Percentiles rank a stretch among this genome's conserved stretches.
Evolutionary conservation across 1,140 invertebrate species (phyloP).

Genomic region (Calephelis nemesis): DNA sequence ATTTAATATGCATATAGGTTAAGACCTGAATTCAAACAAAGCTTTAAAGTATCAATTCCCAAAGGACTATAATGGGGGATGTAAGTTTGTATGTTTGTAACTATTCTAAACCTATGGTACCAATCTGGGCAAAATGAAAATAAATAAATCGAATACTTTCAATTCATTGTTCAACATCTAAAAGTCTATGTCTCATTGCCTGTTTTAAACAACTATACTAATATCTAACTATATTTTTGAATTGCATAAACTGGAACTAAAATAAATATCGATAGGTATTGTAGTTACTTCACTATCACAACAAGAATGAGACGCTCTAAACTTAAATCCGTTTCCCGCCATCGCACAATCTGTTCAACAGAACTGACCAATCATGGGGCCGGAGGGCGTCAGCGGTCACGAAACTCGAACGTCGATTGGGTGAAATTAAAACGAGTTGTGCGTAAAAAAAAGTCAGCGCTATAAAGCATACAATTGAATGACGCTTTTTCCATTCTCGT

Average conservation of each 20-base stretch:
- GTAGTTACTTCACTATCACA: slow-evolving; percentile 25
- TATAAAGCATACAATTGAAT: slow-evolving; percentile 73
- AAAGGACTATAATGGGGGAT: too few species aligned
- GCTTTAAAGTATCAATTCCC: too few species aligned
- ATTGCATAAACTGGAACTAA: not conserved
- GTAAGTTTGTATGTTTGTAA: too few species aligned
- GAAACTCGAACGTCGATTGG: slow-evolving; percentile 49
- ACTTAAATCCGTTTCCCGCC: slow-evolving; percentile 75
- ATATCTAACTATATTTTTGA: too few species aligned
- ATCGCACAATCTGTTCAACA: slow-evolving; percentile 66
- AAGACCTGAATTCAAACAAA: too few species aligned
- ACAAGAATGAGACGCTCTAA: slow-evolving; percentile 74
- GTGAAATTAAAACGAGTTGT: slow-evolving; percentile 62
- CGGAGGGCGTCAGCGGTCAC: slow-evolving; percentile 56
- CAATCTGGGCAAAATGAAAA: too few species aligned
- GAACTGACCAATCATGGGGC: slow-evolving; percentile 52
- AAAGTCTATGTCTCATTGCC: too few species aligned
- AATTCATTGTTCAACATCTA: too few species aligned
- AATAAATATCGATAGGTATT: slow-evolving; percentile 36
- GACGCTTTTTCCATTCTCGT: slow-evolving; percentile 67
- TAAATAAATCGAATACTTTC: too few species aligned
- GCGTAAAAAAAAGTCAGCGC: slow-evolving; percentile 56
- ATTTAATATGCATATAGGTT: too few species aligned
- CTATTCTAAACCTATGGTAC: too few species aligned
- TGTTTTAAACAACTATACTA: too few species aligned